Evolutionary conservation across 2,888 invertebrate genomes (phyloP), one percentile per base, ranked within the genome.

Genomic region (Pseudeuparius sepicola): DNA sequence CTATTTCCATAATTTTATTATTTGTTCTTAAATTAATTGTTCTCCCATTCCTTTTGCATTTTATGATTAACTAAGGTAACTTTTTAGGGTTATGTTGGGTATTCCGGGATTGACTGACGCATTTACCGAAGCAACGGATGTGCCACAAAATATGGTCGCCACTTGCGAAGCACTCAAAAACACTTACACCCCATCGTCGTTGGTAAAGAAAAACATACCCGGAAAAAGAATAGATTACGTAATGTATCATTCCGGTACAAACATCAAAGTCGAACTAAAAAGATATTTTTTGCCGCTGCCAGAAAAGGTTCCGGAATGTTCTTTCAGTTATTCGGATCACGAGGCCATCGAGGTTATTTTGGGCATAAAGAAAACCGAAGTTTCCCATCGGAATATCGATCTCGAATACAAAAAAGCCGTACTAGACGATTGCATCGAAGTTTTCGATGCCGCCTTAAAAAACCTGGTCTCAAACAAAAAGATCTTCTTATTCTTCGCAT

Each of bases 161-260:
- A 97, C 97, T 9, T 80, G 81, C 57, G 84, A 84, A 51, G 73
- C 77, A 50, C 68, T 74, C 4, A 73, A 75, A 44, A 98, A 97
- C 60, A 84, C 83, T 46, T 97, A 92, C 56, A 78, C 87, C 0
- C 61, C 71, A 34, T 57, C 64, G 2, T 65, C 61, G 28, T 50
- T 66, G 32, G 63, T 70, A 2, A 65, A 67, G 36, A 57, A 59
- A 7, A 64, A 65, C 33, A 79, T 83, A 0, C 64, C 74, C 24
- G 94, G 94, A 11, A 84, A 87, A 58, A 74, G 94, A 41, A 90
- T 97, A 47, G 97, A 97, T 66, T 90, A 94, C 59, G 81, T 97
- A 46, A 65, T 94, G 49, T 87, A 77, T 56, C 67, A 65, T 42
- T 59, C 66, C 23, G 56, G 59, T 37, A 43, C 51, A 40, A 54